Conservation (phyloP, 2,113 vertebrate species). For the Lycaon pictus region DNA sequence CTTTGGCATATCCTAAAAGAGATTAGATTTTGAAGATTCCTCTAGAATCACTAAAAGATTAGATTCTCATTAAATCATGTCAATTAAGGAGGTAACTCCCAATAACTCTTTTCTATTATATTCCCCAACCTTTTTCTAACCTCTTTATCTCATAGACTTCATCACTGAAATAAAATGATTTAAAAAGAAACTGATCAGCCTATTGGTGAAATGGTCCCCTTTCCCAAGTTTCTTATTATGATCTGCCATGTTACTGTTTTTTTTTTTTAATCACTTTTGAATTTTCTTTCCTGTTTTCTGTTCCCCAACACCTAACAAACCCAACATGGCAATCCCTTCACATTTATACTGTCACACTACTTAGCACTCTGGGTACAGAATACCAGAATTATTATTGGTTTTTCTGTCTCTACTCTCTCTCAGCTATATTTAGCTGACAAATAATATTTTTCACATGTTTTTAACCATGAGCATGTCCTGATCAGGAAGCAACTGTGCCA, state of each 20-base stretch:
- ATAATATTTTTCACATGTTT: constrained; percentile 45
- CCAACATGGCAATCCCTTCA: neutral
- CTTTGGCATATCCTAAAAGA: neutral
- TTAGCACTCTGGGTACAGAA: constrained; percentile 9
- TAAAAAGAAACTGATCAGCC: neutral
- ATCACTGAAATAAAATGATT: neutral
- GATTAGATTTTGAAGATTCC: constrained; percentile 4
- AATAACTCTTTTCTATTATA: neutral
- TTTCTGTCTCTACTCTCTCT: neutral
- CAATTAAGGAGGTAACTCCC: neutral
- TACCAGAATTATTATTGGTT: neutral
- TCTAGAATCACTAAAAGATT: constrained; percentile 2
- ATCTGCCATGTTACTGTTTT: neutral
- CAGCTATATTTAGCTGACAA: neutral
- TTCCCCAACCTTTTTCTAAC: neutral
- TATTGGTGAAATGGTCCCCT: neutral
- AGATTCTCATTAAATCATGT: constrained; percentile 14
- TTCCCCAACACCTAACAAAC: neutral
- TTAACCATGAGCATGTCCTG: neutral
- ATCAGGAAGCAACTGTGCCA: neutral
- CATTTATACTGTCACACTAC: neutral
- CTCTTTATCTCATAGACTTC: constrained; percentile 33
- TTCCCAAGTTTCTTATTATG: neutral
- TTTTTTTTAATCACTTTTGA: neutral
- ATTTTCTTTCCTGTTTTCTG: neutral